Conservation (phyloP, 1,140 invertebrate species). For the Drosophila lowei region DNA sequence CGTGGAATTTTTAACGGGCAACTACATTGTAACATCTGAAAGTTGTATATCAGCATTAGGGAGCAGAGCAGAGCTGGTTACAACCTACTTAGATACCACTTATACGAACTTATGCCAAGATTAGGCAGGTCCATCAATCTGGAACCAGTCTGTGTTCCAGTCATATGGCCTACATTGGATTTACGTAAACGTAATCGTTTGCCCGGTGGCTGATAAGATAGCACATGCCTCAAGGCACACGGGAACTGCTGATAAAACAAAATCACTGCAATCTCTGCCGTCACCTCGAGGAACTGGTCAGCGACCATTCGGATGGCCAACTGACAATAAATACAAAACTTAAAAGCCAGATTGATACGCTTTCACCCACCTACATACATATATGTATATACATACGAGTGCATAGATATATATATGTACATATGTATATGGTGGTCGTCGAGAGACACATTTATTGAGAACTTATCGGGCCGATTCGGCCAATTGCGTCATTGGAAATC, state of each 20-base stretch:
- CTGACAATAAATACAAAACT: slow-evolving; percentile 19
- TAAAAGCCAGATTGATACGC: slow-evolving; percentile 58
- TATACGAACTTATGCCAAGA: too few relatives aligned
- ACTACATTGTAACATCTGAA: not conserved
- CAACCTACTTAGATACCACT: too few relatives aligned
- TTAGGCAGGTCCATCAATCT: too few relatives aligned
- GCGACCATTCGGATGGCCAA: slow-evolving; percentile 6
- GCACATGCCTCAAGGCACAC: slow-evolving; percentile 8
- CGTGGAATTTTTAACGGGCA: not conserved
- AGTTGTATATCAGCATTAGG: not conserved
- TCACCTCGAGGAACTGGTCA: slow-evolving; percentile 51
- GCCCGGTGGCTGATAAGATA: slow-evolving; percentile 54
- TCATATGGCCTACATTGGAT: slow-evolving; percentile 25
- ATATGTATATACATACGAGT: too few relatives aligned
- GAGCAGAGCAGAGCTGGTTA: too few relatives aligned
- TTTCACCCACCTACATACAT: slow-evolving; percentile 4
- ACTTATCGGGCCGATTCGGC: slow-evolving; percentile 46
- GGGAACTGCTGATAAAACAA: slow-evolving; percentile 38
- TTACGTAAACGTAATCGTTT: slow-evolving; percentile 42
- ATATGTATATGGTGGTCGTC: not conserved
- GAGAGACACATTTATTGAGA: slow-evolving; percentile 25
- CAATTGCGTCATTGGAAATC: slow-evolving; percentile 60
- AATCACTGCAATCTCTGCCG: slow-evolving; percentile 56
- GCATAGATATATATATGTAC: slow-evolving; percentile 7
- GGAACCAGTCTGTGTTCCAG: not conserved